Percentiles rank a stretch among this genome's conserved stretches.
Conservation (phyloP, 2,797 vertebrate genomes). For the Pseudochromis fuscus region DNA sequence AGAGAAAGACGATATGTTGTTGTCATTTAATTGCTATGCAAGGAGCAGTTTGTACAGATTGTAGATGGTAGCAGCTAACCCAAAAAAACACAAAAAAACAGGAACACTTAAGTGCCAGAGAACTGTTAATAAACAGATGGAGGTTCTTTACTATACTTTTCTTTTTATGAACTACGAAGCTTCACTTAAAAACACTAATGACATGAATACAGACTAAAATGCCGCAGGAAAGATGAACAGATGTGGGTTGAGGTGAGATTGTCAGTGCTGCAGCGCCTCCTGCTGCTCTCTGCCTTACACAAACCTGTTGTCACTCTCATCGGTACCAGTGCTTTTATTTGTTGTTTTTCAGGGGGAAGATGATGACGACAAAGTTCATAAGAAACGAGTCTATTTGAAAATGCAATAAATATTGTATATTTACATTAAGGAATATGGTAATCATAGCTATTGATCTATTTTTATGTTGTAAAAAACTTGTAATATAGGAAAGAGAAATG, state of each 20-base stretch:
- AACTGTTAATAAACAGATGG: constrained; percentile 36
- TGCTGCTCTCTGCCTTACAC: constrained; percentile 87
- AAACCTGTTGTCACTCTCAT: constrained; percentile 69
- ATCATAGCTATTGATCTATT: constrained; percentile 89
- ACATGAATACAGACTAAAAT: background rate
- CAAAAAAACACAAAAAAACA: constrained; percentile 53
- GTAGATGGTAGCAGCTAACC: constrained; percentile 67
- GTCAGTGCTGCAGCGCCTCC: constrained; percentile 62
- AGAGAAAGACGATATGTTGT: constrained; percentile 16
- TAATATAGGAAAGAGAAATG: constrained; percentile 81
- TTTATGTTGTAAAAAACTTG: constrained; percentile 89
- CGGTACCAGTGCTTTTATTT: constrained; percentile 77
- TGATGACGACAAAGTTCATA: constrained; percentile 70
- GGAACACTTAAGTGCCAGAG: constrained; percentile 81
- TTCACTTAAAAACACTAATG: constrained; percentile 66
- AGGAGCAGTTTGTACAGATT: constrained; percentile 66
- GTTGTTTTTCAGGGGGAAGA: constrained; percentile 25
- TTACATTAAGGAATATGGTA: constrained; percentile 83
- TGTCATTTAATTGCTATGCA: constrained; percentile 75
- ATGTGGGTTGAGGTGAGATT: constrained; percentile 18
- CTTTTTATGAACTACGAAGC: constrained; percentile 22
- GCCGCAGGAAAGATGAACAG: constrained; percentile 24
- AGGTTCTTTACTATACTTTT: constrained; percentile 47
- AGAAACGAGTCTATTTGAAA: constrained; percentile 78
- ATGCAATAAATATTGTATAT: constrained; percentile 87